Base-by-base conservation (phyloP, 2,797 vertebrate genomes). In the Sphaeramia orbicularis region DNA sequence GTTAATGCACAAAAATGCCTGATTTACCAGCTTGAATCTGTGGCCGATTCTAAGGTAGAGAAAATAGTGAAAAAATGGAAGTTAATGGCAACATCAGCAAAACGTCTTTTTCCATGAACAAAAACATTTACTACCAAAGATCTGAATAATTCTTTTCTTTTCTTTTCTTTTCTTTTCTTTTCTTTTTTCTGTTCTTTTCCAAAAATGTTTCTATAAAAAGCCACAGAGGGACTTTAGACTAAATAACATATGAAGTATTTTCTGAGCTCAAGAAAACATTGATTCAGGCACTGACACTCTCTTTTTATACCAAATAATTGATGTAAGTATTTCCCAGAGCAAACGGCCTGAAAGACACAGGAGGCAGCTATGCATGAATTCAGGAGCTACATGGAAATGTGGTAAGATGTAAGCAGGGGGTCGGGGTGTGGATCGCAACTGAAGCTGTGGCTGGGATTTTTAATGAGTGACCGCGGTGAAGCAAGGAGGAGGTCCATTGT, bases 391-490 rank as follows among this genome's bases (percentile, higher is more conserved):
- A 73, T 47, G 48, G 51, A 78, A 59, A 49, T 53, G 53, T 60
- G 14, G 41, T 12, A 35, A 45, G 58, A 74, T 44, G 41, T 40
- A 57, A 65, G 75, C 41, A 36, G 72, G 76, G 69, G 73, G 74
- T 71, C 63, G 32, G 59, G 59, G 76, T 62, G 65, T 78, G 77
- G 62, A 75, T 78, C 61, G 43, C 76, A 48, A 75, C 48, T 38
- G 71, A 84, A 84, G 79, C 82, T 63, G 70, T 65, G 67, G 62
- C 77, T 66, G 54, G 66, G 77, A 84, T 78, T 80, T 87, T 82
- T 86, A 86, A 91, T 86, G 86, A 85, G 42, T 80, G 69, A 75
- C 85, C 21, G 65, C 27, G 18, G 79, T 51, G 86, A 85, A 65
- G 73, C 60, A 45, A 60, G 73, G 72, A 79, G 80, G 84, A 74